These are phyloP conservation scores for Synanthedon myopaeformis DNA, from an alignment of 2,888 invertebrate genomes.

Conservation along the genomic window DNA sequence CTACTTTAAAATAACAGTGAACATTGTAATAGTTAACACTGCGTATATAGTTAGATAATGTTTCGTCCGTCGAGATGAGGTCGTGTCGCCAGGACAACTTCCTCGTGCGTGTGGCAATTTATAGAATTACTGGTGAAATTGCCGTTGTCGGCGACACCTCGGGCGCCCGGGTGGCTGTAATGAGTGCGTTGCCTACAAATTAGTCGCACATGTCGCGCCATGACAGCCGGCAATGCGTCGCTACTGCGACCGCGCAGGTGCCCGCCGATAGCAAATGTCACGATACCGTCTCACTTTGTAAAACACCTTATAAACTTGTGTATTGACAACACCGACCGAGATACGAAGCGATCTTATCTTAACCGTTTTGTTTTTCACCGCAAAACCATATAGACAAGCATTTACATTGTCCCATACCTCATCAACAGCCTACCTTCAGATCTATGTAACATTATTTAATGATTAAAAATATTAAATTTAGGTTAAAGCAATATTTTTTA, in stretches of 20 bases:
- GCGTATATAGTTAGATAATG: no score
- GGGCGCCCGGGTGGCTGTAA: slow-evolving; percentile 47
- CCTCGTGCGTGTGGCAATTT: slow-evolving; percentile 53
- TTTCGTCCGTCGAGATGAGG: slow-evolving; percentile 20
- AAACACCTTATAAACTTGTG: background rate
- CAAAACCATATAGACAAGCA: no score
- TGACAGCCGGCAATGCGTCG: slow-evolving; percentile 50
- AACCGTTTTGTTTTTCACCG: background rate
- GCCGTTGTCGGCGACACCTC: slow-evolving; percentile 55
- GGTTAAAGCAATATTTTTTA: no score
- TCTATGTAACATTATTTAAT: no score
- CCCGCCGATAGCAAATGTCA: slow-evolving; percentile 6
- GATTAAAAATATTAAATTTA: no score
- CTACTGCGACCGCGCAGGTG: slow-evolving; percentile 12
- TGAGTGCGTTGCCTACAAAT: slow-evolving; percentile 60
- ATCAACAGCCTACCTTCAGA: no score
- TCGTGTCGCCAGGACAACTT: slow-evolving; percentile 30
- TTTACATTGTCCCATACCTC: no score
- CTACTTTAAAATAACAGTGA: no score
- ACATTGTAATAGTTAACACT: no score
- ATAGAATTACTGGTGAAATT: slow-evolving; percentile 56
- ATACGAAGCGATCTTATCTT: background rate
- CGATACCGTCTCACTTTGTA: slow-evolving; percentile 9
- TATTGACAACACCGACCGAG: background rate
- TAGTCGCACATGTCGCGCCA: slow-evolving; percentile 60